These are phyloP conservation scores for Nyleta sp. DNA, from an alignment of 2,888 invertebrate genomes.

Conservation along the genomic window DNA sequence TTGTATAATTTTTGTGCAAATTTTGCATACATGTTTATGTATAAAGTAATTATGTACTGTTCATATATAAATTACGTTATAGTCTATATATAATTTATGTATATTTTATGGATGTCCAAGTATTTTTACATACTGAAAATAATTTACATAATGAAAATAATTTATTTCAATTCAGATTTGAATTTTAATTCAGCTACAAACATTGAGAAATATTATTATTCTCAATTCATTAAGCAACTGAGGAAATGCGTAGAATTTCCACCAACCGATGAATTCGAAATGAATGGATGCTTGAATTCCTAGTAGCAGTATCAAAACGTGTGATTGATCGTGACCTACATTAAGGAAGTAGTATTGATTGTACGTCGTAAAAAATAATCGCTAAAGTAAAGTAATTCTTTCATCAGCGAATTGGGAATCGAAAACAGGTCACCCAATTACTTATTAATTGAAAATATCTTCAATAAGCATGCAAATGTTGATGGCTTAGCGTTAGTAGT, in stretches of 20 bases:
- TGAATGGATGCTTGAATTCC: slow-evolving; percentile 28
- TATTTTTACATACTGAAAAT: too few species aligned
- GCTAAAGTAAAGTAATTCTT: slow-evolving; percentile 46
- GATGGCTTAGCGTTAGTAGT: slow-evolving; percentile 2
- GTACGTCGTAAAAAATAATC: slow-evolving; percentile 42
- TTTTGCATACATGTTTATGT: too few species aligned
- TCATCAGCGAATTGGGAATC: slow-evolving; percentile 31
- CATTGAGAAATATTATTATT: not conserved
- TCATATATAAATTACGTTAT: too few species aligned
- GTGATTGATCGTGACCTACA: slow-evolving; percentile 56
- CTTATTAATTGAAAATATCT: slow-evolving; percentile 41
- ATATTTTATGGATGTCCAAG: too few species aligned
- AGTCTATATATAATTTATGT: too few species aligned
- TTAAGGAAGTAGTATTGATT: slow-evolving; percentile 45
- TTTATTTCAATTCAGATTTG: too few species aligned
- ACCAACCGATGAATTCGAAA: slow-evolving; percentile 12
- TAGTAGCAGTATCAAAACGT: slow-evolving; percentile 30
- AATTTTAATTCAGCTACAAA: not conserved
- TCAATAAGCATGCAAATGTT: not conserved
- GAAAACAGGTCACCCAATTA: slow-evolving; percentile 36
- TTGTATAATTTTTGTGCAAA: too few species aligned
- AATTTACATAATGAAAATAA: too few species aligned
- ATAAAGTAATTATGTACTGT: too few species aligned
- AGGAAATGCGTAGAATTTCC: slow-evolving; percentile 7
- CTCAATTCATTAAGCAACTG: slow-evolving; percentile 15